A percentile compares a stretch with the other conserved stretches of the same genome.
Conservation (phyloP, 2,113 vertebrate genomes). For the Tautogolabrus adspersus region DNA sequence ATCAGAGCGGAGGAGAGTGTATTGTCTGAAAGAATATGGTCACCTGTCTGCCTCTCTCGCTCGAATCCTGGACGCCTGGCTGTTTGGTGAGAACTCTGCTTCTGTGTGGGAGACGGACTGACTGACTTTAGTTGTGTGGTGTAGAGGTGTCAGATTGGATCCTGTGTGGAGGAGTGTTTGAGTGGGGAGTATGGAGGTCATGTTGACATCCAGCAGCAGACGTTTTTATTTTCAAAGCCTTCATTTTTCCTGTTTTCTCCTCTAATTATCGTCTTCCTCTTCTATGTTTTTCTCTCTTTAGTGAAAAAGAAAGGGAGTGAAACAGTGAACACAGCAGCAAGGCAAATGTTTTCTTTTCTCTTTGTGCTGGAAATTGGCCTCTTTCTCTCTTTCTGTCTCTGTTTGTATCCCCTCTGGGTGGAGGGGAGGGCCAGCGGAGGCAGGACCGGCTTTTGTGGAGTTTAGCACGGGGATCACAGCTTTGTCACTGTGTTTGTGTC, state of each 20-base stretch:
- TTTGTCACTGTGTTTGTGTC: conserved; percentile 59
- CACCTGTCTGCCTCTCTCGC: conserved; percentile 63
- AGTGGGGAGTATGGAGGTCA: conserved; percentile 35
- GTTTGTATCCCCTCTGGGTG: conserved; percentile 35
- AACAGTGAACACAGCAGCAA: conserved; percentile 38
- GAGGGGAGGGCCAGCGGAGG: conserved; percentile 50
- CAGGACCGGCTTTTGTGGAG: conserved; percentile 68
- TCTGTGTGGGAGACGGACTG: not conserved
- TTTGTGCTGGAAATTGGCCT: conserved; percentile 59
- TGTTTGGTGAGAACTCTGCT: conserved; percentile 65
- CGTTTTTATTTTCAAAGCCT: conserved; percentile 52
- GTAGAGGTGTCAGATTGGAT: conserved; percentile 45
- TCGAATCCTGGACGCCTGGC: conserved; percentile 37
- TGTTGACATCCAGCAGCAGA: conserved; percentile 59
- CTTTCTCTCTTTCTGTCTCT: conserved; percentile 13
- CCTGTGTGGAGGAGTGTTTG: conserved; percentile 6
- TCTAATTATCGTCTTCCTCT: conserved; percentile 35
- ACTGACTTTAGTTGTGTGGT: conserved; percentile 23
- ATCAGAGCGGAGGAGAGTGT: not conserved
- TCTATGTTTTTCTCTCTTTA: conserved; percentile 46
- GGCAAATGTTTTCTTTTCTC: conserved; percentile 68
- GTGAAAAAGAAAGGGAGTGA: conserved; percentile 21
- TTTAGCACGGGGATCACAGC: conserved; percentile 60
- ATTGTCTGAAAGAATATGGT: conserved; percentile 47
- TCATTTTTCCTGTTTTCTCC: conserved; percentile 25